Evolutionary conservation across 2,888 invertebrate genomes (phyloP), one percentile per base, ranked within the genome.

Genomic region (Megaustenia siamemsis): DNA sequence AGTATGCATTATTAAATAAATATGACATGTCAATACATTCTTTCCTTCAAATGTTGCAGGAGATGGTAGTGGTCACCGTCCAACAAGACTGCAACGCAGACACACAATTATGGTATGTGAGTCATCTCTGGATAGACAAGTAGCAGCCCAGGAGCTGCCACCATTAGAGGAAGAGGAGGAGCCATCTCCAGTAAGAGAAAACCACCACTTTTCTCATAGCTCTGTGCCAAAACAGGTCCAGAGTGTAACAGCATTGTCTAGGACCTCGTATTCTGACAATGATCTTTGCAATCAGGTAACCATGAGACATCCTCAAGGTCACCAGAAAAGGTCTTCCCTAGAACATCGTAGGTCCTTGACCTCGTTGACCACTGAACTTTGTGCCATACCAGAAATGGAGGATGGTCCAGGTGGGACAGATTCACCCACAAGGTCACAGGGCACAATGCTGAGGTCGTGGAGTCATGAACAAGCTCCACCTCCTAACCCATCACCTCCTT

Each of bases 21-120:
- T n/a, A 49, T 49, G 4, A 56, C 24, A 56, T 56, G 56, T 28
- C 5, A 21, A 32, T n/a, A 32, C 38, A 38, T 15, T 69, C 38
- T n/a, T 56, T 38, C 28, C 71, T 56, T 8, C n/a, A 10, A 60
- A 80, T n/a, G 63, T 66, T 3, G 56, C 80, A 28, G n/a, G 60
- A 73, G 84, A 83, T 35, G 10, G 35, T 38, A 68, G 69, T 21
- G 24, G 28, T 24, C 60, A 63, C 10, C 83, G 84, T 21, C 82
- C 73, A 40, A 76, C 82, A 45, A 86, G 86, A 66, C 87, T 91
- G 15, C 90, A 90, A 86, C 88, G 92, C 24, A 87, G 92, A 45
- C 92, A 92, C 87, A 92, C 92, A 81, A 91, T 92, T 79, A 91
- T 90, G 83, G 91, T 92, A 18, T 92, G 92, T 84, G 92, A 92